phyloP scores from a whole-genome alignment of 2,888 invertebrate species.

The Argyresthia albistria region DNA sequence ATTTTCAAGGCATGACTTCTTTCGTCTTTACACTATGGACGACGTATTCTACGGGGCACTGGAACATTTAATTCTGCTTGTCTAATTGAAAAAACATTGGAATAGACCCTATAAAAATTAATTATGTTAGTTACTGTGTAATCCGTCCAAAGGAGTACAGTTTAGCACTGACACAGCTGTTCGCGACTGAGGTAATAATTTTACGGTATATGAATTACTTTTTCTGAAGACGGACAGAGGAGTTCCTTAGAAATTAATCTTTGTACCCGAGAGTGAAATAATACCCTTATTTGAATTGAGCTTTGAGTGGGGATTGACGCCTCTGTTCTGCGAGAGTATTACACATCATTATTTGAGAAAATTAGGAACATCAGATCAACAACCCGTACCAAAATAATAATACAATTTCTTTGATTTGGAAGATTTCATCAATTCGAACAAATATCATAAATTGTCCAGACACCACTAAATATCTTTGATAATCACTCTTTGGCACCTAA shows the following conservation, averaged over 20 bases:
- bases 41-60: conserved; percentile 69
- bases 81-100: conserved; percentile 54
- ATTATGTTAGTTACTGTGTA: conserved; percentile 13
- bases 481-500: conserved; percentile 70
- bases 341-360: conserved; percentile 29
- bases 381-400: conserved; percentile 63
- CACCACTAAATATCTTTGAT: conserved; percentile 57
- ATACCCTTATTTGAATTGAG: conserved; percentile 64
- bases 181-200: conserved; percentile 28
- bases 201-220: conserved; percentile 39
- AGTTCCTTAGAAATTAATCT: conserved; percentile 40
- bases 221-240: conserved; percentile 56
- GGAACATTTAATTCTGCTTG: conserved; percentile 59
- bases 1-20: conserved; percentile 66
- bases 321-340: conserved; percentile 22
- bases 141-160: too few relatives aligned
- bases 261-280: conserved; percentile 16
- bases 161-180: too few relatives aligned
- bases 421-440: conserved; percentile 48
- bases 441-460: conserved; percentile 54
- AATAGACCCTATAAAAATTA: conserved; percentile 43
- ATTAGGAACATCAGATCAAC: conserved; percentile 70
- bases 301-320: conserved; percentile 67
- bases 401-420: conserved; percentile 51
- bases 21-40: conserved; percentile 66